Base-by-base conservation (phyloP, 1,140 invertebrate genomes). In the Trichoplusia ni region DNA sequence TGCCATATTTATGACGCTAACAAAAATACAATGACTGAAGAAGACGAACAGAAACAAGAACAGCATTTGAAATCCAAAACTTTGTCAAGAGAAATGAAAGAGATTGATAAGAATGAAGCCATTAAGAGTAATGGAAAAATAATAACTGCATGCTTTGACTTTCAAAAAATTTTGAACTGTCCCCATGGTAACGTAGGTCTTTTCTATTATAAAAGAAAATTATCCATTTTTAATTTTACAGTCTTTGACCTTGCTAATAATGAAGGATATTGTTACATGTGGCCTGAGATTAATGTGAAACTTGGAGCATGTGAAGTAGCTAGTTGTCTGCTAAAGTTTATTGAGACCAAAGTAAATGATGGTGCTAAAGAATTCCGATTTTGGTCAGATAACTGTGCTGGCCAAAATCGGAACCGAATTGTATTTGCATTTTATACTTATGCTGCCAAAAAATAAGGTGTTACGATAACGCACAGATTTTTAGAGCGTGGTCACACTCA, bases 131-230 rank as follows among this genome's bases (percentile, higher is more conserved):
- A 27, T 11, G 42, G n/a, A n/a, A n/a, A 60, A 35, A 35, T 60
- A 8, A n/a, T 47, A 9, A 21, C 14, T 14, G 42, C 42, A 33
- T 9, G 9, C 7, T 60, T 18, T 16, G 56, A 46, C 47, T 16
- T 60, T 8, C 56, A 60, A 35, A 60, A 60, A n/a, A 33, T 25
- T 11, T 29, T 38, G 11, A 56, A 37, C 37, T 2, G 21, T 4
- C 54, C 54, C 0, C 54, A 59, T 31, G 54, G 54, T 3, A 44
- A 60, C n/a, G 29, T 60, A 3, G 35, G 71, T 16, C 46, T 59
- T 8, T 79, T 81, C 53, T 83, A 81, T 49, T 83, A 83, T 63
- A 79, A 75, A 61, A 19, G 71, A 25, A 69, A 67, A 63, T 60
- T 82, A 5, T 35, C 69, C 33, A 49, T 79, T 14, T 81, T 73